Evolutionary conservation across 2,888 invertebrate genomes (phyloP).

Genomic region (Nephrotoma appendiculata): DNA sequence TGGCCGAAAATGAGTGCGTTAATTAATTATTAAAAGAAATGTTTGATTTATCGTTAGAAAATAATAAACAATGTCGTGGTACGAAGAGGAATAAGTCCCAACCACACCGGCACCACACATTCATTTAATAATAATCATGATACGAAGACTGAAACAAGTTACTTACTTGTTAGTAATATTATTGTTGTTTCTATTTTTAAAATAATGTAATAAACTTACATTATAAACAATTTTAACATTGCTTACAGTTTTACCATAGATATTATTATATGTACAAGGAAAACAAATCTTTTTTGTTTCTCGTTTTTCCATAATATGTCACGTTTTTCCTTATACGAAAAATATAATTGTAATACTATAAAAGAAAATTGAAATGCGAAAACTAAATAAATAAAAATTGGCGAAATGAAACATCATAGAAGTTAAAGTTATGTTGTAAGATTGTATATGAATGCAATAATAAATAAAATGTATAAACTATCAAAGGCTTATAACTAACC

Average conservation of each 20-base stretch:
- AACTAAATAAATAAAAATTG: not conserved
- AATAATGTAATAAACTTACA: not conserved
- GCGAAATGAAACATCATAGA: not conserved
- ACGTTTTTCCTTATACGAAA: not conserved
- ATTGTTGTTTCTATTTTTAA: not conserved
- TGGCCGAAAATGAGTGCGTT: not conserved
- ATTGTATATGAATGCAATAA: not conserved
- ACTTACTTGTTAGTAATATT: not conserved
- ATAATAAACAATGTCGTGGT: not conserved
- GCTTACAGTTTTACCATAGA: not conserved
- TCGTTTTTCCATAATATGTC: constrained; percentile 1
- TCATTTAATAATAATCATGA: not conserved
- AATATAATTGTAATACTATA: not conserved
- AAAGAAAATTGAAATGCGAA: not conserved
- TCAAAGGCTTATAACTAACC: not conserved
- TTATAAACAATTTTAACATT: not conserved
- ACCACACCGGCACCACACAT: not conserved
- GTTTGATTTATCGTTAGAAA: not conserved
- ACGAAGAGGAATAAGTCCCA: not conserved
- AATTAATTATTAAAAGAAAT: not conserved
- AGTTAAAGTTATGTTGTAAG: not conserved
- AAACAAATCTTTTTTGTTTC: not conserved
- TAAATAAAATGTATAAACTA: not conserved
- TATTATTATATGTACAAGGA: not conserved
- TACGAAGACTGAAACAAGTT: not conserved